Evolutionary conservation across 2,797 vertebrate species (phyloP), one percentile per base, ranked within the genome.

Genomic region (Chaetodon trifasciatus): DNA sequence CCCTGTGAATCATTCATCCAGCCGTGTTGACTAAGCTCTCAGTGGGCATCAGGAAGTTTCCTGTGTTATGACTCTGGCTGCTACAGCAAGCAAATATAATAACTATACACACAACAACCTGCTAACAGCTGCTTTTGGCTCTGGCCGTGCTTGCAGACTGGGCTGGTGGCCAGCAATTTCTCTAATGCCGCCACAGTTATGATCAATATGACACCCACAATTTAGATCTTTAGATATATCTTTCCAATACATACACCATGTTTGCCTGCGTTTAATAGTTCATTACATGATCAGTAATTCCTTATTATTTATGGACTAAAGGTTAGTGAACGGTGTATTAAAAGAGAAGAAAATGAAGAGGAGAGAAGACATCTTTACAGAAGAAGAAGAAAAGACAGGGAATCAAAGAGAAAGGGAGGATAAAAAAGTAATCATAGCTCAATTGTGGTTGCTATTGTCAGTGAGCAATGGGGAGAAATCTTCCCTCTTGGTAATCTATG

Each of bases 21-120:
- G 32, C 24, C 72, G 81, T 86, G 83, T 87, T 86, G 85, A 93
- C 79, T 85, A 85, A 88, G 70, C 67, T 79, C 76, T 90, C 84
- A 61, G 74, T 37, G 49, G 76, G 64, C 63, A 79, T 8, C 72
- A 60, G 70, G 35, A 85, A 53, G 49, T 81, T 81, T 64, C 79
- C 58, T 67, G 56, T 75, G 69, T 84, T 66, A 65, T 74, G 74
- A 78, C 37, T 84, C 67, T 11, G 44, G 70, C 63, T 64, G 69
- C 57, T 65, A 28, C 55, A 11, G 23, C 44, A 74, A 78, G 72
- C 70, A 83, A 84, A 86, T 78, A 78, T 62, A 81, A 81, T 66
- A 79, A 79, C 44, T 64, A 42, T 62, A 37, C 46, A 85, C 47
- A 83, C 70, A 74, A 76, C 72, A 81, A 83, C 62, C 55, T 83